Base-by-base conservation (phyloP, 2,113 vertebrate genomes). In the Phrynocephalus versicolor region DNA sequence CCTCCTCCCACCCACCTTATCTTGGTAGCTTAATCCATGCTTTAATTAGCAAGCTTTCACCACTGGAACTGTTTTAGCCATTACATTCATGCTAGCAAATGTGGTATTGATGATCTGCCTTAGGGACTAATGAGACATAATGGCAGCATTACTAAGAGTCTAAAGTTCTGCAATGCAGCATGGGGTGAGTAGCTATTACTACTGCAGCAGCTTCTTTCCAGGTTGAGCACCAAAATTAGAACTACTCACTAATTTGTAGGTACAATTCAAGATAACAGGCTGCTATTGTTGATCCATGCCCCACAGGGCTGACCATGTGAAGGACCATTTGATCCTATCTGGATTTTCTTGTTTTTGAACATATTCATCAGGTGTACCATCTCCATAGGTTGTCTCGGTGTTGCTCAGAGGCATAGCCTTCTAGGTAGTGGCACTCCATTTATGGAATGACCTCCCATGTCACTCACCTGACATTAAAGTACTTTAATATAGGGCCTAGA, bases 1-100 rank as follows among this genome's bases (percentile, higher is more conserved):
- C 25, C 13, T 57, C 58, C 30, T 58, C 18, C 16, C 12, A 25
- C 21, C 21, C 39, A 41, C 62, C 25, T 85, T 78, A 85, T 67
- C 51, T 69, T 51, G 30, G 12, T 30, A 57, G 33, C 16, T 85
- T 45, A 37, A 35, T 9, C 15, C 23, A 69, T 37, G n/a, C 8
- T 78, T 78, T 85, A 78, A 78, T 78, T 58, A 58, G 12, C 74
- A 85, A 57, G 14, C 64, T 58, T 55, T 67, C 64, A 58, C 45
- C 45, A 35, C 2, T n/a, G 8, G 25, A 67, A 58, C 33, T 51
- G 64, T 57, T 84, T n/a, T 70, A 30, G 74, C 25, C 33, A 78
- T 30, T 77, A 21, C 15, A 55, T 69, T 84, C 25, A n/a, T 58
- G 19, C 39, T 70, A 30, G 35, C 15, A 78, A 85, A n/a, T 70